Base-by-base conservation (phyloP, 2,888 invertebrate genomes). In the Tineola bisselliella region DNA sequence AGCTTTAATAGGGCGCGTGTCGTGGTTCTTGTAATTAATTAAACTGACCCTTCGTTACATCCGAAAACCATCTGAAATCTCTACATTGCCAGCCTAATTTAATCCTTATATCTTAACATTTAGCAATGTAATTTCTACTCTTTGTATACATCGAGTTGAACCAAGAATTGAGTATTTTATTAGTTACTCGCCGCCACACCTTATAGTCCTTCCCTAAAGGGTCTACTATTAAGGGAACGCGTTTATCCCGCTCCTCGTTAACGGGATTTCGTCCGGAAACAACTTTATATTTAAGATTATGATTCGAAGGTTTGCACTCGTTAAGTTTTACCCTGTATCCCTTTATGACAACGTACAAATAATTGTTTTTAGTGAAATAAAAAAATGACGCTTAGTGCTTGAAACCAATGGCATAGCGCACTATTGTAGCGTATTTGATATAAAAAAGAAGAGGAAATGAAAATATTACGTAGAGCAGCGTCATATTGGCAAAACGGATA, bases 1-100 rank as follows among this genome's bases (percentile, higher is more conserved):
- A 77, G 75, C 75, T 77, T 77, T 77, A 79, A 78, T 76, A 76
- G 76, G 74, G 75, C 68, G 72, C 74, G 75, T 76, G 79, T 79
- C 74, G 79, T 66, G 79, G 78, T 75, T 73, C 68, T 67, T 71
- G 74, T 79, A 77, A 80, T 80, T 80, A 80, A 80, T 80, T 80
- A 76, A 80, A 80, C 78, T 76, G 79, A 77, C 79, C 80, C 56
- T 61, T 44, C 61, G 13, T 13, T 25, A 48, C 54, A n/a, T 59
- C 59, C 43, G n/a, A 38, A 59, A 59, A 44, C 43, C 43, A 43
- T 43, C 59, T 19, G 11, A 30, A 48, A 19, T 30, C 48, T 60
- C 13, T 4, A 48, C 13, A 19, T 8, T 10, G 43, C 8, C 19
- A 19, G 18, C 8, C 18, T 44, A 60, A 1, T 60, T 48, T 30